Percentiles rank a stretch among this genome's conserved stretches.
Conservation (phyloP, 2,888 invertebrate genomes). For the Brassicogethes aeneus region DNA sequence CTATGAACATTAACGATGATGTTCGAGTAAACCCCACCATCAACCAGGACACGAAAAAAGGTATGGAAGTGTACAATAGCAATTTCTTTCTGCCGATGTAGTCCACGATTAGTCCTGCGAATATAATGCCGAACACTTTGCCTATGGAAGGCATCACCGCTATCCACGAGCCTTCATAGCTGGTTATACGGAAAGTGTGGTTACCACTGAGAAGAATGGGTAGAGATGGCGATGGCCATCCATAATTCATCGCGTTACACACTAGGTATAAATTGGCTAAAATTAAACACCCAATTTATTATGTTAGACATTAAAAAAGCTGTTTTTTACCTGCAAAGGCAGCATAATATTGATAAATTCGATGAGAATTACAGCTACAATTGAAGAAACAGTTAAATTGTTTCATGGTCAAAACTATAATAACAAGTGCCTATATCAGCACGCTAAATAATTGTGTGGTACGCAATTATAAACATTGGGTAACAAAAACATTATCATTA, state of each 20-base stretch:
- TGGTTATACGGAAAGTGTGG: constrained; percentile 44
- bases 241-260: constrained; percentile 39
- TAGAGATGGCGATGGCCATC: constrained; percentile 53
- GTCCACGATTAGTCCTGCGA: constrained; percentile 56
- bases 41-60: constrained; percentile 55
- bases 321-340: no score
- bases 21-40: constrained; percentile 51
- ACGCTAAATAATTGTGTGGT: no score
- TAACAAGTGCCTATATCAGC: no score
- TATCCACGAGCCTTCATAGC: constrained; percentile 51
- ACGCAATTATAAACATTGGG: no score
- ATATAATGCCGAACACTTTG: constrained; percentile 51
- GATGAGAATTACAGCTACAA: no score
- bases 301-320: no score
- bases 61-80: constrained; percentile 51
- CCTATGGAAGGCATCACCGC: constrained; percentile 58
- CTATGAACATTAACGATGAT: constrained; percentile 46
- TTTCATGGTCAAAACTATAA: no score
- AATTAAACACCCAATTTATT: no score
- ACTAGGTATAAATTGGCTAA: constrained; percentile 32
- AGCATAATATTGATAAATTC: no score
- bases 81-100: constrained; percentile 55
- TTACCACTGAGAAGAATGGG: constrained; percentile 42
- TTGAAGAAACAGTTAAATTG: no score
- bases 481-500: no score